Evolutionary conservation across 2,113 vertebrate species (phyloP).

Genomic region (Urocitellus parryii): DNA sequence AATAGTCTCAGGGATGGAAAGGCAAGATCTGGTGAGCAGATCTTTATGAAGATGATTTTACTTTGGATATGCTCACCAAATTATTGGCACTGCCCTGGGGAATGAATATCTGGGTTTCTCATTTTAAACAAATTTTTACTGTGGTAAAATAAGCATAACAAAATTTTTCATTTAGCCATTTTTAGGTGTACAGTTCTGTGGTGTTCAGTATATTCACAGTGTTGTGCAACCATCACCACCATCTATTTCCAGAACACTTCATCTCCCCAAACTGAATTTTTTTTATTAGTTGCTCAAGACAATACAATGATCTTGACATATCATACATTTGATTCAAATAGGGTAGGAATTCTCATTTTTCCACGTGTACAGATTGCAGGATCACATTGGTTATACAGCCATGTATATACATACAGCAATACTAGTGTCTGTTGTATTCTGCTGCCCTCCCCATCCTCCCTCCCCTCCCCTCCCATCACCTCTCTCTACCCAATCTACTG

Average conservation of each 20-base stretch:
- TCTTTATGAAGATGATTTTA: conserved; percentile 1
- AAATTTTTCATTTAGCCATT: not conserved
- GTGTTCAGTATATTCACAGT: not conserved
- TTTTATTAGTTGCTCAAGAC: too few relatives aligned
- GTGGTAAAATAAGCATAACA: not conserved
- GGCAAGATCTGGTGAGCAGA: not conserved
- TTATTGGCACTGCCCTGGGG: not conserved
- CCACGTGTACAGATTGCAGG: too few relatives aligned
- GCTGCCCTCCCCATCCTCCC: too few relatives aligned
- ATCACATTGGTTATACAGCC: too few relatives aligned
- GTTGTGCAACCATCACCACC: not conserved
- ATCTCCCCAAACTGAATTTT: not conserved
- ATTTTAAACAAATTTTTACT: not conserved
- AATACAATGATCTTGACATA: too few relatives aligned
- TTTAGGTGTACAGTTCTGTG: not conserved
- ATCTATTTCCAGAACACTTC: not conserved
- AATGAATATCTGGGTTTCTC: not conserved
- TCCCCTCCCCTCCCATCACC: too few relatives aligned
- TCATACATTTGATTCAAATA: too few relatives aligned
- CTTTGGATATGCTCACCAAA: not conserved
- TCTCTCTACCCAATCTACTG: too few relatives aligned
- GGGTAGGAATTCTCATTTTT: too few relatives aligned
- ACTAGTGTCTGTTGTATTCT: too few relatives aligned
- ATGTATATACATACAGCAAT: too few relatives aligned
- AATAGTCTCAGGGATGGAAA: not conserved